Evolutionary conservation across 2,797 vertebrate genomes (phyloP).

Genomic region (Clarias pachynema): DNA sequence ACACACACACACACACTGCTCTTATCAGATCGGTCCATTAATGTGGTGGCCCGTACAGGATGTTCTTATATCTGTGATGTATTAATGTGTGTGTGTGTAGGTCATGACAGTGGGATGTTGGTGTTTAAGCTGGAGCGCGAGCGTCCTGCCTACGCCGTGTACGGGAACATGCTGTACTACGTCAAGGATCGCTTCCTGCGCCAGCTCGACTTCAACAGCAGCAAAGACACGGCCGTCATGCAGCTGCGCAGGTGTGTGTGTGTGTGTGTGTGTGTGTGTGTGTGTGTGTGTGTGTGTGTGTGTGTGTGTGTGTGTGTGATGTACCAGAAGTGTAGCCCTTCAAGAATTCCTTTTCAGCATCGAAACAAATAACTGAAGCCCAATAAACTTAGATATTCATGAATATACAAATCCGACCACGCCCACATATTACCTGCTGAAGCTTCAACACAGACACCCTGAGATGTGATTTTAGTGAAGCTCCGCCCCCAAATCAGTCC

Average conservation of each 20-base stretch:
- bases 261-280: not conserved
- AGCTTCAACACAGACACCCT: not conserved
- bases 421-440: not conserved
- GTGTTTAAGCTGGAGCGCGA: constrained; percentile 96
- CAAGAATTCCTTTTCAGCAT: not conserved
- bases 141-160: constrained; percentile 91
- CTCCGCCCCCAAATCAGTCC: not conserved
- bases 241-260: constrained; percentile 84
- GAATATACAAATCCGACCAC: not conserved
- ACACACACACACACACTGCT: not conserved
- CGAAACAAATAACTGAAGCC: not conserved
- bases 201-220: constrained; percentile 95
- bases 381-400: not conserved
- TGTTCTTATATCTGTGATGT: not conserved
- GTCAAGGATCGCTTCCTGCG: constrained; percentile 96
- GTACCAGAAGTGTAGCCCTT: not conserved
- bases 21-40: not conserved
- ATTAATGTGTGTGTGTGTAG: constrained; percentile 63
- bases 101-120: constrained; percentile 96
- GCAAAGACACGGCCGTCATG: constrained; percentile 96
- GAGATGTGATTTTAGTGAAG: not conserved
- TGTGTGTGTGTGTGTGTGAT: not conserved
- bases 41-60: not conserved
- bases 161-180: constrained; percentile 90
- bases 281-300: not conserved